Evolutionary conservation across 2,888 invertebrate species (phyloP).

Genomic region (Protula sp.): DNA sequence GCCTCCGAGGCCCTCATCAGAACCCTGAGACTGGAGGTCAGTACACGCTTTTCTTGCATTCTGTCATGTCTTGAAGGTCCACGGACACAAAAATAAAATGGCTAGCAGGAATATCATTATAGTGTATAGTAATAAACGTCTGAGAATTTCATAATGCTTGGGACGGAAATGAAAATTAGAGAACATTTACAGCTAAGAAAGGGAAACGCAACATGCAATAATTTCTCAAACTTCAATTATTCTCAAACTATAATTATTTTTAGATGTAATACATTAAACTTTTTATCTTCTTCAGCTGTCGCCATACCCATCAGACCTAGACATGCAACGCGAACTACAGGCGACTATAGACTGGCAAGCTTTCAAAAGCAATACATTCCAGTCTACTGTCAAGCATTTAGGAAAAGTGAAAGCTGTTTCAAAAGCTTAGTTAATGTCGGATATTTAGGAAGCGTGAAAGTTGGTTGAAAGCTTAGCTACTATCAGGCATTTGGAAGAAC

Average conservation of each 20-base stretch:
- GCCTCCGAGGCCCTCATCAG: slow-evolving; percentile 31
- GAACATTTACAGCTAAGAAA: too few species aligned
- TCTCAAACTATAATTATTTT: background rate
- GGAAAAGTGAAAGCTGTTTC: too few species aligned
- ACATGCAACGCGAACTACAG: slow-evolving; percentile 34
- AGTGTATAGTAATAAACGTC: background rate
- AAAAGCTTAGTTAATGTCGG: too few species aligned
- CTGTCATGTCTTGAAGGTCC: too few species aligned
- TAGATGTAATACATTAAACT: background rate
- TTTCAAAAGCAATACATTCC: slow-evolving; percentile 4
- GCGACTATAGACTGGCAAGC: slow-evolving; percentile 36
- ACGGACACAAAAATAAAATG: too few species aligned
- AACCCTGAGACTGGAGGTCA: slow-evolving; percentile 34
- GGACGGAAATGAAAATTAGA: too few species aligned
- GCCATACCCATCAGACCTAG: slow-evolving; percentile 38
- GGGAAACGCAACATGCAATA: too few species aligned
- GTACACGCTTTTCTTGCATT: background rate
- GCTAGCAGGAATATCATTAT: background rate
- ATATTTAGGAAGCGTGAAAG: too few species aligned
- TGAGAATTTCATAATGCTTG: background rate
- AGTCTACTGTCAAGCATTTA: too few species aligned
- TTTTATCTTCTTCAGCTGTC: slow-evolving; percentile 26
- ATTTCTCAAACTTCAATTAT: background rate
- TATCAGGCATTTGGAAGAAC: too few species aligned
- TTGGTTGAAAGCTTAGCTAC: too few species aligned